Conservation (phyloP, 2,113 vertebrate genomes). For the Pollachius pollachius region DNA sequence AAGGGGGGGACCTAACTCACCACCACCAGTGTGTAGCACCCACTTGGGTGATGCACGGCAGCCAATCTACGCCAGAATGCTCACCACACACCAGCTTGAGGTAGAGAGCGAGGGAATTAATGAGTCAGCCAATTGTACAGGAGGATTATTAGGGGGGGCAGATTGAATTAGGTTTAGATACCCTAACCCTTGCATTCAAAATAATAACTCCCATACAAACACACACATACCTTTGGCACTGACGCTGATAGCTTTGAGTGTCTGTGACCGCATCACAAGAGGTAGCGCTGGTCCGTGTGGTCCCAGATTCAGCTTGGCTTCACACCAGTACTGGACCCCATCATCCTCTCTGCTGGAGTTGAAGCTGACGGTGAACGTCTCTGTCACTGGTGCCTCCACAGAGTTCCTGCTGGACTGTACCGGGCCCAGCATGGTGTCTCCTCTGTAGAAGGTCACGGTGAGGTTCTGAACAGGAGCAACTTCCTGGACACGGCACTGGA, state of each 20-base stretch:
- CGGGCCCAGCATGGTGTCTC: neutral
- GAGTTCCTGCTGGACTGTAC: neutral
- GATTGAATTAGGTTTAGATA: no score
- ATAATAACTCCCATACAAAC: no score
- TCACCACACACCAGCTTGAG: no score
- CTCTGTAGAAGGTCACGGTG: constrained; percentile 50
- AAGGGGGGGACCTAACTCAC: no score
- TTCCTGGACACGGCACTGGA: constrained; percentile 52
- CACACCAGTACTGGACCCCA: constrained; percentile 32
- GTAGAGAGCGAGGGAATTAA: no score
- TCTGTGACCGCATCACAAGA: constrained; percentile 26
- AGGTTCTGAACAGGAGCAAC: constrained; percentile 52
- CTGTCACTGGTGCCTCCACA: constrained; percentile 11
- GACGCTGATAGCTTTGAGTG: neutral
- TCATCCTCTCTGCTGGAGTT: constrained; percentile 18
- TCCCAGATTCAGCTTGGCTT: constrained; percentile 39
- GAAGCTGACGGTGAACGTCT: constrained; percentile 44
- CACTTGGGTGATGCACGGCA: no score
- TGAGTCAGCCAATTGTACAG: no score
- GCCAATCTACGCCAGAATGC: no score
- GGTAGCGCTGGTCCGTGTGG: constrained; percentile 19
- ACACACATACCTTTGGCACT: constrained; percentile 28
- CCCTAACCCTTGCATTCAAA: no score
- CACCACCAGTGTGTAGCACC: no score
- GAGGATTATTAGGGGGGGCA: no score